phyloP scores from a whole-genome alignment of 2,888 invertebrate species.

The Venustoraphidia nigricollis region DNA sequence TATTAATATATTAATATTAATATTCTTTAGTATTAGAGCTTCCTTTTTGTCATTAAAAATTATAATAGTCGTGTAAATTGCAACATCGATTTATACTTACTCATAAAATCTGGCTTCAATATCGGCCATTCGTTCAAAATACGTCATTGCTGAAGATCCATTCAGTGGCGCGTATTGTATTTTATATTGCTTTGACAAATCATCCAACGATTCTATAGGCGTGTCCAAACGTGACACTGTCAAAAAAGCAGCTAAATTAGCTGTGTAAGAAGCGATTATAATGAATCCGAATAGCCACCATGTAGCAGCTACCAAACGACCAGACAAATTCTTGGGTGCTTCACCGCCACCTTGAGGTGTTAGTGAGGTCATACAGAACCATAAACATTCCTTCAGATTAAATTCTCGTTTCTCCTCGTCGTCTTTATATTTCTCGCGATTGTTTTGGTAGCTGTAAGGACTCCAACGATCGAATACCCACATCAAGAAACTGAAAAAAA shows the following conservation, averaged over 20 bases:
- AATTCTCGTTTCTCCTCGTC: constrained; percentile 92
- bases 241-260: constrained; percentile 92
- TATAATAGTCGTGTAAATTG: too few relatives aligned
- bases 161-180: constrained; percentile 87
- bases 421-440: constrained; percentile 79
- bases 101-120: constrained; percentile 92
- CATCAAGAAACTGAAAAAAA: constrained; percentile 60
- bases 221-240: constrained; percentile 88
- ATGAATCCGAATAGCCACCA: constrained; percentile 99
- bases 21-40: too few relatives aligned
- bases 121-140: constrained; percentile 90
- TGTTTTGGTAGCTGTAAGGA: constrained; percentile 93
- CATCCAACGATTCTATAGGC: constrained; percentile 85
- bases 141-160: constrained; percentile 79
- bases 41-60: too few relatives aligned
- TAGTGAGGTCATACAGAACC: constrained; percentile 98
- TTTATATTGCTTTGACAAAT: constrained; percentile 89
- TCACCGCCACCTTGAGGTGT: constrained; percentile 93
- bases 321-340: constrained; percentile 91
- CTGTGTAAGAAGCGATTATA: constrained; percentile 96
- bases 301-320: constrained; percentile 87
- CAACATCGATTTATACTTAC: constrained; percentile 33
- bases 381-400: constrained; percentile 87
- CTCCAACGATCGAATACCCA: constrained; percentile 96
- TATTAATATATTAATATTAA: too few relatives aligned